Evolutionary conservation across 2,888 invertebrate genomes (phyloP).

Genomic region (Harpalus rufipes): DNA sequence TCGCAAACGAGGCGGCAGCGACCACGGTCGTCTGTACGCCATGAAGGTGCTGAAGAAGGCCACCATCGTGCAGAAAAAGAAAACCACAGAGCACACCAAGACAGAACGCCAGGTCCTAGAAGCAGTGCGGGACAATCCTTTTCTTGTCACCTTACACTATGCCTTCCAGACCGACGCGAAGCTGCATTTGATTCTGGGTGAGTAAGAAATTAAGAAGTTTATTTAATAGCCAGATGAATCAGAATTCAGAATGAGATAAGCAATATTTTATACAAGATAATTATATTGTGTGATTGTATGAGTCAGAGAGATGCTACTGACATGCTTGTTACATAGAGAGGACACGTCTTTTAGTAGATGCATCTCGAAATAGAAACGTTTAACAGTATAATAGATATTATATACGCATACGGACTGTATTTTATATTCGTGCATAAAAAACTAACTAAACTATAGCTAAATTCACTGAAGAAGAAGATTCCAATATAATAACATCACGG

Average conservation of each 20-base stretch:
- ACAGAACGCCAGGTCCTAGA: conserved; percentile 98
- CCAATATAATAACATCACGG: too few relatives aligned
- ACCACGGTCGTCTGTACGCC: conserved; percentile 94
- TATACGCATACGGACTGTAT: too few relatives aligned
- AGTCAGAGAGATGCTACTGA: too few relatives aligned
- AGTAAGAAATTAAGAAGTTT: conserved; percentile 73
- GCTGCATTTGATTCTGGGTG: conserved; percentile 97
- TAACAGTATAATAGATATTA: too few relatives aligned
- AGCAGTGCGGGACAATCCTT: conserved; percentile 95
- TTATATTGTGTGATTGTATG: background rate
- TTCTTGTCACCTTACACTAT: conserved; percentile 97
- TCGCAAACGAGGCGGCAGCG: conserved; percentile 91
- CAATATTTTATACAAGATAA: background rate
- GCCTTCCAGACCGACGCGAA: conserved; percentile 99
- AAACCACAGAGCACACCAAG: conserved; percentile 97
- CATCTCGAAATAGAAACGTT: too few relatives aligned
- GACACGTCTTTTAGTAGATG: background rate
- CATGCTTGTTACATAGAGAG: background rate
- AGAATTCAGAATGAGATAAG: background rate
- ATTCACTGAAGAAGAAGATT: too few relatives aligned
- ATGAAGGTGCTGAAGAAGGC: conserved; percentile 99
- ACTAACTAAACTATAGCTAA: too few relatives aligned
- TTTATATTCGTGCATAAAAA: too few relatives aligned
- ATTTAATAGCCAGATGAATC: background rate
- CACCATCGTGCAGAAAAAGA: conserved; percentile 95